Evolutionary conservation across 92 coral and sea anemone genomes (phyloP).

Genomic region (Diadumene lineata): DNA sequence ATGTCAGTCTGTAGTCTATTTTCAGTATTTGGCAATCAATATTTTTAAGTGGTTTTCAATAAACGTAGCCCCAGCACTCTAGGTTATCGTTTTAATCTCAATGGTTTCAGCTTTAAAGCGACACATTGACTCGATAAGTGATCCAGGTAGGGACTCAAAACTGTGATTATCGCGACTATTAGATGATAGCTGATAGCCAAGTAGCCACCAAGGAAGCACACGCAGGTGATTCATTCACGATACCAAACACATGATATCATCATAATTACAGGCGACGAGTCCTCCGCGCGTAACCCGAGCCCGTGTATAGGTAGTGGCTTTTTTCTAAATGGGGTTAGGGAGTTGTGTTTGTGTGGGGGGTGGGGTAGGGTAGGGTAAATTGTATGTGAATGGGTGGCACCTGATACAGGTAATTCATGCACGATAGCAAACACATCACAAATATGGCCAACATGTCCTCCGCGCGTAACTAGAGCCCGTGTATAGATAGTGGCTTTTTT

Average conservation of each 20-base stretch:
- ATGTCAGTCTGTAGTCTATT: not conserved
- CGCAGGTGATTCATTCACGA: not conserved
- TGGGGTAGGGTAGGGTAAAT: too few species aligned
- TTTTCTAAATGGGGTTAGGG: too few species aligned
- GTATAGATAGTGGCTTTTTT: too few species aligned
- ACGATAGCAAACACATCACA: not conserved
- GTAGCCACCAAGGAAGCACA: constrained; percentile 1
- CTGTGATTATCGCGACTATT: not conserved
- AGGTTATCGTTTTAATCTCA: constrained; percentile 1
- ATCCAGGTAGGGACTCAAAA: not conserved
- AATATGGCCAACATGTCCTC: not conserved
- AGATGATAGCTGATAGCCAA: not conserved
- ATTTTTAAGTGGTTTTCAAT: not conserved
- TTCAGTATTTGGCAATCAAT: too few species aligned
- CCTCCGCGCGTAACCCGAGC: too few species aligned
- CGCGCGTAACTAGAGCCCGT: too few species aligned
- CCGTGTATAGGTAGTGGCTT: too few species aligned
- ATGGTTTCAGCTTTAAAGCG: constrained; percentile 6
- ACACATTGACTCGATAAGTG: constrained; percentile 9
- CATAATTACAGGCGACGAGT: not conserved
- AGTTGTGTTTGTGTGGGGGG: too few species aligned
- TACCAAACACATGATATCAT: not conserved
- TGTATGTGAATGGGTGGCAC: too few species aligned
- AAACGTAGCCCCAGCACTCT: not conserved
- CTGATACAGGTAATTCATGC: not conserved